phyloP scores from a whole-genome alignment of 1,140 invertebrate species.

The Cotesia chilonis region DNA sequence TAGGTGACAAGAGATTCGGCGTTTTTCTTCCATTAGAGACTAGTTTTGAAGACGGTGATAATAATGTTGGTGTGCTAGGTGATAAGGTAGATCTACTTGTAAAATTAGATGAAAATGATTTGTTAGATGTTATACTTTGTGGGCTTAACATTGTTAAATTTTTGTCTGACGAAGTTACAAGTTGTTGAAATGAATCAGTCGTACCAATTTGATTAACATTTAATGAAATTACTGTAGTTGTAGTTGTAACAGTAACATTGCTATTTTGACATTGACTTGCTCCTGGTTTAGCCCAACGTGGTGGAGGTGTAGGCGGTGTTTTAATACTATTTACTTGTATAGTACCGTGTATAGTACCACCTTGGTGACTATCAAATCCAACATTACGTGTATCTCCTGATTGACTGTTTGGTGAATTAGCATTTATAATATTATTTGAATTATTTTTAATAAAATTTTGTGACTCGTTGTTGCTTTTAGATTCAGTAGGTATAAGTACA shows the following conservation, averaged over 20 bases:
- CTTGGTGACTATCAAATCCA: constrained; percentile 46
- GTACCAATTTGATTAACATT: constrained; percentile 70
- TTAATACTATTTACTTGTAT: constrained; percentile 53
- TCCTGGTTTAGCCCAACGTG: constrained; percentile 69
- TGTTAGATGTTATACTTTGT: constrained; percentile 57
- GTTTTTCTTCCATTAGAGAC: constrained; percentile 46
- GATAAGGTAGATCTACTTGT: constrained; percentile 52
- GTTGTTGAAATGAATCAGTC: constrained; percentile 48
- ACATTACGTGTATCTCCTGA: constrained; percentile 46
- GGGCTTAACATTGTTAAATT: constrained; percentile 50
- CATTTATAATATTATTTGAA: constrained; percentile 52
- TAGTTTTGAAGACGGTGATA: constrained; percentile 56
- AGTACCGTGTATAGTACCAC: too few relatives aligned
- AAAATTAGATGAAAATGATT: constrained; percentile 56
- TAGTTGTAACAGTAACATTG: constrained; percentile 62
- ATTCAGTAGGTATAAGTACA: constrained; percentile 66
- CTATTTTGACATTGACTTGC: constrained; percentile 78
- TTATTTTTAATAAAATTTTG: constrained; percentile 57
- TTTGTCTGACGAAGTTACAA: constrained; percentile 38
- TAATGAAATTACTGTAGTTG: constrained; percentile 74
- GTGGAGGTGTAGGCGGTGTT: constrained; percentile 73
- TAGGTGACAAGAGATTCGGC: constrained; percentile 56
- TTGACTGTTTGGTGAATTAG: constrained; percentile 47
- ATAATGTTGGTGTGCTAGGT: constrained; percentile 47
- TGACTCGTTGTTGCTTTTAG: constrained; percentile 45